Conservation (phyloP, 53 echinoderm and acorn worm species). For the Pentamera pediparva region DNA sequence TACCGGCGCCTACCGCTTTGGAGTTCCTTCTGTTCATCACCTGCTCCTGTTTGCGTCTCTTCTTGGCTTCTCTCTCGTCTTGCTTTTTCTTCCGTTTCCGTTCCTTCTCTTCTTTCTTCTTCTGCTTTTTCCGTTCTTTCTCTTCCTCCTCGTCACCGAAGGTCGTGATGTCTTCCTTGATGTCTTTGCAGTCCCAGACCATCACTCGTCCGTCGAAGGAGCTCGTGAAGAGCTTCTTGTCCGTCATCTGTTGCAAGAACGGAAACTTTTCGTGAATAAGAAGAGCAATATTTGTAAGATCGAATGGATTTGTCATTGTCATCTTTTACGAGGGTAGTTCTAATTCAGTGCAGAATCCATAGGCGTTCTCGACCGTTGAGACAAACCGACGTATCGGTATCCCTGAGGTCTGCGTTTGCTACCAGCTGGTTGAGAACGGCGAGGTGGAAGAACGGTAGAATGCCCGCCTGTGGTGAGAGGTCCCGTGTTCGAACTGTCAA, state of each 20-base stretch:
- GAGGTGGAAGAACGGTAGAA: too few relatives aligned
- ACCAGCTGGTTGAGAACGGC: too few relatives aligned
- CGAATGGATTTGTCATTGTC: too few relatives aligned
- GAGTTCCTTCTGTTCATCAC: slow-evolving; percentile 55
- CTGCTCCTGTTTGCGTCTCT: slow-evolving; percentile 40
- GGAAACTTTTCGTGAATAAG: too few relatives aligned
- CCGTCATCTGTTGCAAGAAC: slow-evolving; percentile 43
- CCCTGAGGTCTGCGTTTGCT: too few relatives aligned
- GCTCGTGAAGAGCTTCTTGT: slow-evolving; percentile 62
- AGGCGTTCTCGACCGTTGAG: too few relatives aligned
- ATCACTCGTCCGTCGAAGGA: slow-evolving; percentile 72
- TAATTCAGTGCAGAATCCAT: too few relatives aligned
- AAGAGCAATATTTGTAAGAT: background rate
- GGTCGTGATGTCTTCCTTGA: slow-evolving; percentile 86
- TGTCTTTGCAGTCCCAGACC: slow-evolving; percentile 78
- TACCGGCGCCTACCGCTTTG: slow-evolving; percentile 28
- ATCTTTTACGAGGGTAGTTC: too few relatives aligned
- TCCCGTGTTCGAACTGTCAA: too few relatives aligned
- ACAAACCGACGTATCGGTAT: too few relatives aligned
- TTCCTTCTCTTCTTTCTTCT: slow-evolving; percentile 83
- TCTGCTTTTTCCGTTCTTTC: slow-evolving; percentile 68
- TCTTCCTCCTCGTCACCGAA: slow-evolving; percentile 95
- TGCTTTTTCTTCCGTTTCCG: slow-evolving; percentile 63
- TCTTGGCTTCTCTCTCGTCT: slow-evolving; percentile 58
- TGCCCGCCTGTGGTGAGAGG: too few relatives aligned